These are phyloP conservation scores for Spodoptera litura DNA, from an alignment of 1,140 invertebrate species.

Conservation along the genomic window DNA sequence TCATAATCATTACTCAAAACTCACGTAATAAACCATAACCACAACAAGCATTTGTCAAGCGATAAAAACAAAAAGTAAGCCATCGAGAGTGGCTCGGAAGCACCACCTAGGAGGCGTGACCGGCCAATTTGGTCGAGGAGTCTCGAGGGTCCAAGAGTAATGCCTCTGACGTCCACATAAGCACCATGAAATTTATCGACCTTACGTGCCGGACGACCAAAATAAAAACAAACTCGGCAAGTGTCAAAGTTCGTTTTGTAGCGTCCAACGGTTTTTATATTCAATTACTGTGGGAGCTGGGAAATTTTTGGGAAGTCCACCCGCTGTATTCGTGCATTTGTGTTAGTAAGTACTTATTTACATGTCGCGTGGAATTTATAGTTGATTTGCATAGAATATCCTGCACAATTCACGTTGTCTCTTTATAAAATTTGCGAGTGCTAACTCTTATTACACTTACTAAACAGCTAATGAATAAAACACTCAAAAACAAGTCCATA, in stretches of 20 bases:
- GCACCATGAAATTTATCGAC: constrained; percentile 81
- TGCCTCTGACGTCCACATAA: constrained; percentile 75
- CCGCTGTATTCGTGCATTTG: constrained; percentile 3
- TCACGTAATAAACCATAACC: constrained; percentile 44
- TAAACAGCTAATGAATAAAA: too few species aligned
- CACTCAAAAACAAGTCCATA: too few species aligned
- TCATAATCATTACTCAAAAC: constrained; percentile 29
- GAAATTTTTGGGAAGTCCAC: constrained; percentile 32
- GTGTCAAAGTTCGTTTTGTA: constrained; percentile 73
- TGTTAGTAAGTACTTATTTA: constrained; percentile 9
- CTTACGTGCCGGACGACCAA: constrained; percentile 74
- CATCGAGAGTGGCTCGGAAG: constrained; percentile 59
- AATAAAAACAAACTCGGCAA: constrained; percentile 76
- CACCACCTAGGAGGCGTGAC: constrained; percentile 67
- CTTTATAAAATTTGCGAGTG: too few species aligned
- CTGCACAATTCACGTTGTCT: not conserved
- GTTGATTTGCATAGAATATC: not conserved
- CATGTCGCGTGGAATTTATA: constrained; percentile 24
- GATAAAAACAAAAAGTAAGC: constrained; percentile 53
- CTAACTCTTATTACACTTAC: too few species aligned
- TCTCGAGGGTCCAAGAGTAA: constrained; percentile 68
- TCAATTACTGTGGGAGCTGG: constrained; percentile 43
- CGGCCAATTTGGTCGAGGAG: constrained; percentile 73
- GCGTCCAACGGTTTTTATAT: constrained; percentile 45
- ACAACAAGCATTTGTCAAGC: constrained; percentile 48